phyloP scores from a whole-genome alignment of 2,113 vertebrate genomes.

The Struthio camelus region DNA sequence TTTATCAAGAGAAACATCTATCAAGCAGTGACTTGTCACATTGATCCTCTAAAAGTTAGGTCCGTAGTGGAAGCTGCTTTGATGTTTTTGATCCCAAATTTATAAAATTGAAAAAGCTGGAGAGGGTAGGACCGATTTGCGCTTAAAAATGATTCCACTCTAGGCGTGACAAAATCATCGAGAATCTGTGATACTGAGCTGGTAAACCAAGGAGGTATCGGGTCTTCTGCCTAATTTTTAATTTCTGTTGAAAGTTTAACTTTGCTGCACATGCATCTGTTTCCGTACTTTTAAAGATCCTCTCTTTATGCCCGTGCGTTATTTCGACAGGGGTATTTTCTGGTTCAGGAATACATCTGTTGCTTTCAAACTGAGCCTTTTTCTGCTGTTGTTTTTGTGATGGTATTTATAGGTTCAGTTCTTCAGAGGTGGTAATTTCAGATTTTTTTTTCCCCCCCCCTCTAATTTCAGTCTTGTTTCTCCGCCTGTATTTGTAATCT shows the following conservation, averaged over 20 bases:
- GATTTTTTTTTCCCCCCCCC: background rate
- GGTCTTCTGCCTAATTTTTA: slow-evolving; percentile 16
- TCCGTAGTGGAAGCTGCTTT: slow-evolving; percentile 78
- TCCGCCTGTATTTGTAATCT: slow-evolving; percentile 38
- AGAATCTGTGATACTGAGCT: slow-evolving; percentile 42
- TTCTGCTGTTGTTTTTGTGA: background rate
- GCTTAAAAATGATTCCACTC: slow-evolving; percentile 49
- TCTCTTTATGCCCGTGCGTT: background rate
- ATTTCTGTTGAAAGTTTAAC: slow-evolving; percentile 3
- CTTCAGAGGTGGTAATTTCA: background rate
- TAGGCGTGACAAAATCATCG: slow-evolving; percentile 44
- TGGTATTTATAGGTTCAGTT: slow-evolving; percentile 23
- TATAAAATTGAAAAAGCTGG: slow-evolving; percentile 76
- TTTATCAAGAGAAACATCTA: slow-evolving; percentile 88
- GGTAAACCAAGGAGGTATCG: background rate
- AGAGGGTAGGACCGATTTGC: slow-evolving; percentile 62
- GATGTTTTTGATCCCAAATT: slow-evolving; percentile 83
- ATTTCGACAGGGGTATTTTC: background rate
- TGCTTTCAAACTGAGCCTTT: slow-evolving; percentile 49
- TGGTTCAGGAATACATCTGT: slow-evolving; percentile 43
- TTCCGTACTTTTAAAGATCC: background rate
- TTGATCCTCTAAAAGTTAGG: slow-evolving; percentile 83
- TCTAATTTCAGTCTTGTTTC: slow-evolving; percentile 21
- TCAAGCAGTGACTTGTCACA: slow-evolving; percentile 84
- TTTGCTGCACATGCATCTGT: background rate